Base-by-base conservation (phyloP, 2,113 vertebrate genomes). In the Prionailurus bengalensis region DNA sequence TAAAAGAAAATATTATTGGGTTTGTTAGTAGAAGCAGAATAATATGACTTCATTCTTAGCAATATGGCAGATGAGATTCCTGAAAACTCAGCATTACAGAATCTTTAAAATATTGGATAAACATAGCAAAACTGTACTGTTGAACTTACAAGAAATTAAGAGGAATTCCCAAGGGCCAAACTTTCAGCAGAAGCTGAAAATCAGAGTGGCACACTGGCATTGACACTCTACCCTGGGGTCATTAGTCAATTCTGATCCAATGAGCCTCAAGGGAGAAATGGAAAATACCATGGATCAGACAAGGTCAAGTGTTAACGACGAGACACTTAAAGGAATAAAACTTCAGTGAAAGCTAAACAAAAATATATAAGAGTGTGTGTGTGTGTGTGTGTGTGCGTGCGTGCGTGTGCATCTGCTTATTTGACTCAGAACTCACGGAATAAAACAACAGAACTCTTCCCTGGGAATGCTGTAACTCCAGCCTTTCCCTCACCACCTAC, bases 41-140 rank as follows among this genome's bases (percentile, higher is more conserved):
- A 66, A 65, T 61, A 68, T 78, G 16, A 71, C 27, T 53, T 89
- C 31, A 88, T 82, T 91, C 81, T 95, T 36, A 87, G 14, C 36
- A 83, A 66, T 58, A 85, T 74, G 27, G 21, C 3, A 55, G 17
- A 68, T 70, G 84, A 42, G 11, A 71, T 93, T 86, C 21, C 21
- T 58, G 5, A 82, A 95, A 70, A 48, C 12, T 88, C 23, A 88
- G 3, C 36, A 58, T 16, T 31, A 42, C 14, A 45, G 31, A 36
- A 65, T 19, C 5, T 25, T 31, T 74, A 78, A 94, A 88, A 73
- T 70, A 42, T 7, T 63, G 4, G 14, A 68, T 78, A 81, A 87
- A 74, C 4, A 27, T 15, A 92, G 68, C 27, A 94, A 83, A 80
- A 82, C 39, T 76, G 14, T 6, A 86, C 29, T 61, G 6, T 3